Base-by-base conservation (phyloP, 2,797 vertebrate species). In the Phalanger gymnotis region DNA sequence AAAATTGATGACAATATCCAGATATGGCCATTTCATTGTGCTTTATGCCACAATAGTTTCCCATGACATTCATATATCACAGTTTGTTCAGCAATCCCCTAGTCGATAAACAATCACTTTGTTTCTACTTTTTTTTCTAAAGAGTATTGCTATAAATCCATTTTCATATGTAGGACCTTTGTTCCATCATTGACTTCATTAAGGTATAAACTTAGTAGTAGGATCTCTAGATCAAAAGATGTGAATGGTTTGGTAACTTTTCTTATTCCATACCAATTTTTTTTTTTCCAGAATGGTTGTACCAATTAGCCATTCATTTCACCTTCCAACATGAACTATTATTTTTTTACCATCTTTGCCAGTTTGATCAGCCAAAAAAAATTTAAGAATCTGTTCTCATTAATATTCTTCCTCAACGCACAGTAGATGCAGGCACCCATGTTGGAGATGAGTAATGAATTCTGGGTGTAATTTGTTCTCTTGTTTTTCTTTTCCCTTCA, bases 401-500 rank as follows among this genome's bases (percentile, higher is more conserved):
- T 47, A 51, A 87, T 87, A 27, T 87, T 51, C 22, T 47, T 87
- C 40, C 9, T 87, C 12, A 87, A 27, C 40, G 3, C 40, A 47
- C 9, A 87, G 73, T 87, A 87, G 73, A 47, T 87, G 73, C n/a
- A 40, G 7, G n/a, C 22, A 51, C 19, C 22, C 9, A 11, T 51
- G 27, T 87, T 87, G 9, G 25, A 87, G 22, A 47, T 27, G 73
- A 81, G 19, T 47, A 25, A 5, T 47, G 73, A 87, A 87, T 87
- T 47, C 73, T 87, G 40, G 3, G 73, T 87, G 4, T 87, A 47
- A 87, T 11, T 87, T 87, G 40, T 47, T 51, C 16, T 73, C 1
- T n/a, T 47, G n/a, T 7, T 73, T 73, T 47, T 81, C 40, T 81
- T 87, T 40, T 97, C 95, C 91, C 27, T 97, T 96, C 96, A 25